Evolutionary conservation across 2,113 vertebrate genomes (phyloP), one percentile per base, ranked within the genome.

Genomic region (Megaceryle torquata): DNA sequence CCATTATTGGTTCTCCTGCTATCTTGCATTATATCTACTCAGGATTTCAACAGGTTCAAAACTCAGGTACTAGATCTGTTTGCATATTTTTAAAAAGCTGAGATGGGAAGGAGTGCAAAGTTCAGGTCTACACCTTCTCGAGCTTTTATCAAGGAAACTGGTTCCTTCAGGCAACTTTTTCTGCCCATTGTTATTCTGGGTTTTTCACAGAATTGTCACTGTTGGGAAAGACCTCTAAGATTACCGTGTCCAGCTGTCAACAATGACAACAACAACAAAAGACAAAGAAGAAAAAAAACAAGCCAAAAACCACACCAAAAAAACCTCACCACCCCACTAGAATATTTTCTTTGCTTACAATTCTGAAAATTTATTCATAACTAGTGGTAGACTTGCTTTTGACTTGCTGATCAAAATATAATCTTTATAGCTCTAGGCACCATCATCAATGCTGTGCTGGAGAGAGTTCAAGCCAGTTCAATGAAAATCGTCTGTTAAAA

Each of bases 391-490:
- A 86, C 91, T 92, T 90, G 77, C 68, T 96, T 94, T 91, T 96
- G 80, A 94, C 90, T 94, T 92, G 77, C 88, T 96, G 96, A 96
- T 97, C 95, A 97, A 96, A 96, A 96, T 65, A 87, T 69, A 96
- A 48, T 89, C 91, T 89, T 92, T 82, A 87, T 93, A 87, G 89
- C 95, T 96, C 46, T 46, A 95, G 95, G 96, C 92, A 91, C 46
- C 63, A 57, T 88, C 96, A 95, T 69, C 94, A 96, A 84, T 92
- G 89, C 74, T 71, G 57, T 79, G 86, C 87, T 95, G 93, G 70
- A 94, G 65, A 77, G 84, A 96, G 74, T 95, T 91, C 94, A 97
- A 90, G n/a, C 60, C 86, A 93, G 91, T 83, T 92, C 89, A 93
- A 87, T 48, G 18, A 93, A 93, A 95, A 95, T 50, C 4, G 19